phyloP scores from a whole-genome alignment of 1,140 invertebrate species.

The Proales similis region DNA sequence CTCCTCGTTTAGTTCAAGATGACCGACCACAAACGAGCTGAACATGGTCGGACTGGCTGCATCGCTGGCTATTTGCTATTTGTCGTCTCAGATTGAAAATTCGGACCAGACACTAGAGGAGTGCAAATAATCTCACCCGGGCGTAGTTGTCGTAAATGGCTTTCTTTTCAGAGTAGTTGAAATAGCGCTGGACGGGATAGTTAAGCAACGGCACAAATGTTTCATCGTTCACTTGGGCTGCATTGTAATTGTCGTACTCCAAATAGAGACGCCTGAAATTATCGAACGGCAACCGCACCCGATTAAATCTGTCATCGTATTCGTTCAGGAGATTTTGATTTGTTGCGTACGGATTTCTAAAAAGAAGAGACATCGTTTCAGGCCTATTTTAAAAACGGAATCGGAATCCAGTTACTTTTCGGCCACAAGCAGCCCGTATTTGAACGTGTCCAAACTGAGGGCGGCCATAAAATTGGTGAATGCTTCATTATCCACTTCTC shows the following conservation, averaged over 20 bases:
- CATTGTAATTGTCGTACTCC: conserved; percentile 32
- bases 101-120: neutral
- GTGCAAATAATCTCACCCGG: neutral
- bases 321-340: neutral
- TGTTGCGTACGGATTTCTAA: conserved; percentile 30
- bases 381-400: neutral
- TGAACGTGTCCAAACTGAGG: conserved; percentile 13
- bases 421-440: conserved; percentile 4
- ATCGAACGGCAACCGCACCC: conserved; percentile 11
- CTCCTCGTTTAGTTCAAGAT: conserved; percentile 31
- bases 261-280: conserved; percentile 20
- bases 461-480: conserved; percentile 20
- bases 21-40: conserved; percentile 23
- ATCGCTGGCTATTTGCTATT: conserved; percentile 19
- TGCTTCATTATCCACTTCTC: conserved; percentile 14
- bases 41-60: conserved; percentile 23
- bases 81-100: neutral
- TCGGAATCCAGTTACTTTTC: no score
- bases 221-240: conserved; percentile 30
- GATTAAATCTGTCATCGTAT: conserved; percentile 19
- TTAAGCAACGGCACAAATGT: conserved; percentile 30
- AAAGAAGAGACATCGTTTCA: neutral
- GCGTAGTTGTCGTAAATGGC: conserved; percentile 20
- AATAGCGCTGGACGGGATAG: conserved; percentile 3
- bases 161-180: conserved; percentile 30